phyloP scores from a whole-genome alignment of 2,113 vertebrate genomes.

The Scomber scombrus region DNA sequence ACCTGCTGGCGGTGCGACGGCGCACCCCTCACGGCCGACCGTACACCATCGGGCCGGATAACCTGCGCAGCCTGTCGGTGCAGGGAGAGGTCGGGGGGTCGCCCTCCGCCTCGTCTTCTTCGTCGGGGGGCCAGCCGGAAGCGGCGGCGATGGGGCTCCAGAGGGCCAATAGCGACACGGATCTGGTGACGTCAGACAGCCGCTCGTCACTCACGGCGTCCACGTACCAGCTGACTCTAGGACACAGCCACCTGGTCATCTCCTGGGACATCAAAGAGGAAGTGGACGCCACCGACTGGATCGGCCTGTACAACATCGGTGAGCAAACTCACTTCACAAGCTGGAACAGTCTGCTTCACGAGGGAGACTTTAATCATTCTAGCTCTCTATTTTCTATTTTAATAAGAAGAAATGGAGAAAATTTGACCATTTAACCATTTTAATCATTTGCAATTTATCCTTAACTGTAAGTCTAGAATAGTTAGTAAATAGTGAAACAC shows the following conservation, averaged over 20 bases:
- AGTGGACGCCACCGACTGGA: conserved; percentile 98
- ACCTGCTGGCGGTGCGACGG: conserved; percentile 91
- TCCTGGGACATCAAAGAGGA: conserved; percentile 99
- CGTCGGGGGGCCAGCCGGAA: conserved; percentile 49
- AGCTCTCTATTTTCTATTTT: no score
- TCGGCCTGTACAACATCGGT: conserved; percentile 98
- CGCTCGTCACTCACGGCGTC: conserved; percentile 96
- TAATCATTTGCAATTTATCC: no score
- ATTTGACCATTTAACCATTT: no score
- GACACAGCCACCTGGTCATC: conserved; percentile 95
- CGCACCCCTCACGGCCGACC: conserved; percentile 90
- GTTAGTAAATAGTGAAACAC: no score
- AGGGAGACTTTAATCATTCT: no score
- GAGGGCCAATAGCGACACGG: conserved; percentile 97
- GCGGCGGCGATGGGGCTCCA: conserved; percentile 85
- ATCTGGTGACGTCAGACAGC: conserved; percentile 95
- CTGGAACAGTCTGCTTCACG: not conserved
- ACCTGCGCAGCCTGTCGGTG: conserved; percentile 88
- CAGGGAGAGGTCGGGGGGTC: conserved; percentile 73
- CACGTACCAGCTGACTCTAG: conserved; percentile 93
- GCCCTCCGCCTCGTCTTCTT: conserved; percentile 54
- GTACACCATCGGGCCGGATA: conserved; percentile 93
- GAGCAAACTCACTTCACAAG: conserved; percentile 69
- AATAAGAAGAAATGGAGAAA: no score
- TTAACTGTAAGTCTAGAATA: no score